Percentiles rank a stretch among this genome's conserved stretches.
Conservation (phyloP, 2,113 vertebrate species). For the Erythrocercus mccallii region DNA sequence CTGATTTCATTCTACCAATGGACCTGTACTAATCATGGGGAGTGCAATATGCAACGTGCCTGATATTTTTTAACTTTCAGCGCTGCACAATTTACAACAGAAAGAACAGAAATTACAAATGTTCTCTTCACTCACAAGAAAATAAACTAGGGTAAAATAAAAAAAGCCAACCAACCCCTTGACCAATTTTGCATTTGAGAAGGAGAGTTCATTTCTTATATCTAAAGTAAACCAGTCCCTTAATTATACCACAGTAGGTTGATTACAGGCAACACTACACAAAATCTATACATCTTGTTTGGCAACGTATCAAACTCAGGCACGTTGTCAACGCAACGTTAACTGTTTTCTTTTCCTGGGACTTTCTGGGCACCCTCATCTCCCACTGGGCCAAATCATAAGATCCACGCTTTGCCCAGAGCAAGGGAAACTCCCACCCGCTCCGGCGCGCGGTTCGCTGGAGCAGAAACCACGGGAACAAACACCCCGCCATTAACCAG, state of each 20-base stretch:
- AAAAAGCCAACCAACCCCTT: background rate
- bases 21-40: conserved; percentile 31
- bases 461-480: fast-evolving
- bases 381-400: background rate
- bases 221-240: background rate
- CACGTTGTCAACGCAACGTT: background rate
- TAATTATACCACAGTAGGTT: conserved; percentile 19
- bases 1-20: conserved; percentile 25
- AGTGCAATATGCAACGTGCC: background rate
- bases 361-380: background rate
- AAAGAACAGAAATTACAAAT: conserved; percentile 42
- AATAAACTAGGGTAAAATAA: background rate
- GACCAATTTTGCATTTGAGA: conserved; percentile 13
- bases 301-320: background rate
- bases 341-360: background rate
- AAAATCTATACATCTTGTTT: conserved; percentile 19
- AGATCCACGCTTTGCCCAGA: background rate
- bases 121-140: background rate
- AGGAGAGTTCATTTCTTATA: background rate
- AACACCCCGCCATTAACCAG: background rate
- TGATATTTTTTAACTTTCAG: conserved; percentile 20
- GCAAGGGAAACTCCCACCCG: background rate
- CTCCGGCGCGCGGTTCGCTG: fast-evolving
- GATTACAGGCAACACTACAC: conserved; percentile 38
- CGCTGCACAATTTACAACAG: background rate